Evolutionary conservation across 1,140 invertebrate genomes (phyloP), one percentile per base, ranked within the genome.

Genomic region (Leptopilina clavipes): DNA sequence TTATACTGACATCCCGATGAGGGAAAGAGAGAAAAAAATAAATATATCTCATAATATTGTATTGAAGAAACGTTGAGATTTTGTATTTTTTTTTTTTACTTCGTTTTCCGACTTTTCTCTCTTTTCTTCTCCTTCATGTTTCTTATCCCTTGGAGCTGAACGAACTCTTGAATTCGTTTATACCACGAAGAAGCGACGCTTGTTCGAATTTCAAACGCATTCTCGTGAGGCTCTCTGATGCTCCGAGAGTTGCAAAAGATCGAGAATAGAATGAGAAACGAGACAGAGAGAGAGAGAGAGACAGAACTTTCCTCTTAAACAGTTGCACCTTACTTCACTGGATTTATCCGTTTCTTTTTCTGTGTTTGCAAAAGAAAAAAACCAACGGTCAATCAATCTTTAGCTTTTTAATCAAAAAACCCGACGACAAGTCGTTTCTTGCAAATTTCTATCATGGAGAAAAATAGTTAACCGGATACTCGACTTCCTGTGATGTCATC

Each of bases 241-340:
- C 76, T 54, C 74, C 54, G 73, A 77, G 75, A 77, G 73, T 77
- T 76, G 76, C 56, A 78, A 76, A 70, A 71, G 81, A 82, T 81
- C 81, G 81, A 80, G 83, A 80, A 76, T 78, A 73, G 80, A 84
- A 84, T 81, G 78, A 81, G 81, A 84, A 82, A 83, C 79, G 74
- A 81, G 75, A 77, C 43, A 44, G 65, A 74, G 73, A 73, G 74
- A 77, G 76, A 81, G 80, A 77, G 59, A 44, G 45, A 74, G 73
- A 73, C 43, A 48, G 77, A 75, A 40, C 56, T n/a, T 76, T 73
- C 65, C 59, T 78, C 76, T 72, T 40, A 40, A 40, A 40, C 70
- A 78, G 74, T 80, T 78, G 74, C 76, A 72, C 76, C 45, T 81
- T 52, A 70, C 70, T 74, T 74, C 65, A 70, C 6, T 31, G 2